Percentiles rank a stretch among this genome's conserved stretches.
Conservation (phyloP, 2,797 vertebrate species). For the Argyrosomus regius region DNA sequence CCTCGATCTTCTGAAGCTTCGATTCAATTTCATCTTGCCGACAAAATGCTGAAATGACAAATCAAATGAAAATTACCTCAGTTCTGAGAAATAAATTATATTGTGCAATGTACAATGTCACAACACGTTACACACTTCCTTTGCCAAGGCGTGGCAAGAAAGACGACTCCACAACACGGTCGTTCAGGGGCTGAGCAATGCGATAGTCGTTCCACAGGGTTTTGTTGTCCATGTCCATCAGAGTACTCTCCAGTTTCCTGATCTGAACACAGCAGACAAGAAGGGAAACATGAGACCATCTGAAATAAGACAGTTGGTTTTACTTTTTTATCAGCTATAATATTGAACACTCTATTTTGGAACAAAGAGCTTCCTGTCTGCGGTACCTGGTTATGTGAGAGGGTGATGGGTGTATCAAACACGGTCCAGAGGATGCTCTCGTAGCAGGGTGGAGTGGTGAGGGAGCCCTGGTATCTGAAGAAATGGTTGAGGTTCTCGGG, state of each 20-base stretch:
- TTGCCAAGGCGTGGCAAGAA: conserved; percentile 79
- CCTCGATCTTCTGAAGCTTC: conserved; percentile 88
- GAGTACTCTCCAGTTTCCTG: conserved; percentile 88
- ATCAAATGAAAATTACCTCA: background rate
- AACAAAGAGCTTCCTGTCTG: background rate
- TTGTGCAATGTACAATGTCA: conserved; percentile 3
- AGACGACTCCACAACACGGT: conserved; percentile 89
- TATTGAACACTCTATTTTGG: background rate
- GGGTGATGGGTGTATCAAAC: conserved; percentile 85
- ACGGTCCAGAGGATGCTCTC: conserved; percentile 95
- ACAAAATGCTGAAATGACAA: conserved; percentile 84
- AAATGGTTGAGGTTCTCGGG: conserved; percentile 87
- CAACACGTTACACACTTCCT: conserved; percentile 79
- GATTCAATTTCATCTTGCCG: conserved; percentile 85
- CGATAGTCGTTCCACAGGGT: conserved; percentile 91
- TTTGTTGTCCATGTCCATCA: conserved; percentile 89
- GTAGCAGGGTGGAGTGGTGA: conserved; percentile 93
- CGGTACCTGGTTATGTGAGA: conserved; percentile 93
- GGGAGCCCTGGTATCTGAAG: conserved; percentile 92
- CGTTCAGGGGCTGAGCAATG: conserved; percentile 87
- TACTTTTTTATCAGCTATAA: background rate
- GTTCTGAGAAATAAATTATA: background rate
- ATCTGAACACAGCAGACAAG: conserved; percentile 80
- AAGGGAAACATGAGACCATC: too few species aligned
- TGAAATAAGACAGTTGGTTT: background rate